Conservation (phyloP, 2,797 vertebrate species). For the Lateolabrax maculatus region DNA sequence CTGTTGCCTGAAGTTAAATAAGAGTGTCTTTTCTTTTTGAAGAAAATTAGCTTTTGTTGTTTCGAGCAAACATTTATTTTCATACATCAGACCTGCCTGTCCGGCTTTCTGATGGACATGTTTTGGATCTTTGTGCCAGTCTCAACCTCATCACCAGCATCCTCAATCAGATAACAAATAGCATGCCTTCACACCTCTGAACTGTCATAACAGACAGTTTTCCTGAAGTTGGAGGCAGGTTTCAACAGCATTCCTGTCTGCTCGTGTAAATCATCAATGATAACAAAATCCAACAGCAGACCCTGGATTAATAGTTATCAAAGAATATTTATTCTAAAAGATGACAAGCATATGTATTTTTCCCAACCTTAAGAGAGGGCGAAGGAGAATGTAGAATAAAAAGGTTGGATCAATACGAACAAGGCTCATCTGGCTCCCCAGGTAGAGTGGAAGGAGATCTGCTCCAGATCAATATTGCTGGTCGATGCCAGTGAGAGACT, state of each 20-base stretch:
- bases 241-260: constrained; percentile 16
- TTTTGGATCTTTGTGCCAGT: constrained; percentile 62
- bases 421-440: constrained; percentile 82
- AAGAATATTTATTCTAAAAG: constrained; percentile 76
- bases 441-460: constrained; percentile 83
- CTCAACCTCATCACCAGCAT: constrained; percentile 48
- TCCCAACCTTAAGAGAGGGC: constrained; percentile 60
- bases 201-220: constrained; percentile 39
- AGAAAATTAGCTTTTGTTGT: constrained; percentile 52
- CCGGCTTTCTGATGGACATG: constrained; percentile 61
- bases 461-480: constrained; percentile 78
- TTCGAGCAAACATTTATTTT: constrained; percentile 55
- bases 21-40: constrained; percentile 37
- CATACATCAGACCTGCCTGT: constrained; percentile 37
- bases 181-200: constrained; percentile 41
- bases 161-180: constrained; percentile 58
- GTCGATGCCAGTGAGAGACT: constrained; percentile 82
- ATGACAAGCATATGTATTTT: constrained; percentile 71
- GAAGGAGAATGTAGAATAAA: constrained; percentile 77
- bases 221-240: constrained; percentile 11
- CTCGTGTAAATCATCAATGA: constrained; percentile 16
- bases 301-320: constrained; percentile 64
- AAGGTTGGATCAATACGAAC: constrained; percentile 81
- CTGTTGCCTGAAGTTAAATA: constrained; percentile 38
- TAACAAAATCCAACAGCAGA: constrained; percentile 45